Evolutionary conservation across 2,888 invertebrate genomes (phyloP).

Genomic region (Noctuana brunneofusca): DNA sequence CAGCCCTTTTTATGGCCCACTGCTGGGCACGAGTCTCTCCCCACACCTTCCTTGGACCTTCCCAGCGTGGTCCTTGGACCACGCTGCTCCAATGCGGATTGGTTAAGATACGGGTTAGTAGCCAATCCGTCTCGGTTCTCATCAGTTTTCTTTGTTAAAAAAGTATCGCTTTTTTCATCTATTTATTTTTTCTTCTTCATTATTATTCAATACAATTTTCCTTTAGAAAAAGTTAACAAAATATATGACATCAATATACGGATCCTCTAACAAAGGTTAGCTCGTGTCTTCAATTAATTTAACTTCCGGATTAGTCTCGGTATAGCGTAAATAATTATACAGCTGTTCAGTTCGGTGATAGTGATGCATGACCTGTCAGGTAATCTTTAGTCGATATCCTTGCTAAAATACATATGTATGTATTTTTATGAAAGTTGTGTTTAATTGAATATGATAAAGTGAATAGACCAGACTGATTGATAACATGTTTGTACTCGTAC

Average conservation of each 20-base stretch:
- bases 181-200: not conserved
- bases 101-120: too few relatives aligned
- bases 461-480: not conserved
- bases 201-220: not conserved
- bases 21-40: too few relatives aligned
- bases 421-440: not conserved
- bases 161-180: too few relatives aligned
- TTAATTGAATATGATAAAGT: not conserved
- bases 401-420: constrained; percentile 3
- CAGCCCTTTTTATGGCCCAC: too few relatives aligned
- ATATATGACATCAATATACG: not conserved
- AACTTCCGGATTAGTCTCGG: constrained; percentile 19
- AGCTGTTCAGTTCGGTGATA: constrained; percentile 8
- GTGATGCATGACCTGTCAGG: constrained; percentile 21
- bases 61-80: too few relatives aligned
- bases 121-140: too few relatives aligned
- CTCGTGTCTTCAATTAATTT: constrained; percentile 7
- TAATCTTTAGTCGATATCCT: constrained; percentile 18
- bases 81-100: too few relatives aligned
- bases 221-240: not conserved
- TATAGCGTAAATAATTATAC: constrained; percentile 22
- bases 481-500: not conserved
- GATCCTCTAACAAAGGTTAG: not conserved
- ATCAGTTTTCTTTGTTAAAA: too few relatives aligned
- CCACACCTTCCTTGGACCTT: too few relatives aligned